phyloP scores from a whole-genome alignment of 2,113 vertebrate species.

The Rhea pennata region DNA sequence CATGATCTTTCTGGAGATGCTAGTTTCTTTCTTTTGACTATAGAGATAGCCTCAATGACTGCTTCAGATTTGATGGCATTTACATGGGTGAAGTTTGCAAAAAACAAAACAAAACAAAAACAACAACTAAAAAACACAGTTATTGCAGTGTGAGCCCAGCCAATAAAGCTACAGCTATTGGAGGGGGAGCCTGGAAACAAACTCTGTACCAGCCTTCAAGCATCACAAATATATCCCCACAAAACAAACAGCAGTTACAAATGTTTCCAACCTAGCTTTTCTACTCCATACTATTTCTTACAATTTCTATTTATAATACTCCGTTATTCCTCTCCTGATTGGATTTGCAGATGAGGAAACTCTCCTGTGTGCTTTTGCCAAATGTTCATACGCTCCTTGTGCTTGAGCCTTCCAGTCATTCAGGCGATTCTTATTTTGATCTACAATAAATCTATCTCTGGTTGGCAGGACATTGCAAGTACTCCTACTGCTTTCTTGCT shows the following conservation, averaged over 20 bases:
- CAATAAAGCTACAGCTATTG: background rate
- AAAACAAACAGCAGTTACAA: background rate
- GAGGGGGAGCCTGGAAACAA: background rate
- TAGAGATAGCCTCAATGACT: background rate
- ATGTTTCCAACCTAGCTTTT: background rate
- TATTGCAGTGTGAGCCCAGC: background rate
- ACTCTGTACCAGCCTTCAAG: background rate
- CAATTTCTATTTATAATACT: background rate
- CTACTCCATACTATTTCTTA: background rate
- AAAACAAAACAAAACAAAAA: no score
- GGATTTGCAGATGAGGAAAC: slow-evolving; percentile 1
- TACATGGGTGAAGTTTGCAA: background rate
- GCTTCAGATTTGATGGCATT: background rate
- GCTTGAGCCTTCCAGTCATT: slow-evolving; percentile 14
- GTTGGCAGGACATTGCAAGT: slow-evolving; percentile 23
- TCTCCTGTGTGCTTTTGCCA: background rate
- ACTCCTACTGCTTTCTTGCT: background rate
- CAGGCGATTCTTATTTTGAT: slow-evolving; percentile 21
- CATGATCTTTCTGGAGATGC: background rate
- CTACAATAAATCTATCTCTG: slow-evolving; percentile 21
- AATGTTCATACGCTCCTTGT: background rate
- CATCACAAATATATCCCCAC: background rate
- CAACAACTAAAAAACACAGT: background rate
- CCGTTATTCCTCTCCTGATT: background rate
- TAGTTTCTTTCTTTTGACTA: background rate